Evolutionary conservation across 2,113 vertebrate genomes (phyloP).

Genomic region (Scolopax mira): DNA sequence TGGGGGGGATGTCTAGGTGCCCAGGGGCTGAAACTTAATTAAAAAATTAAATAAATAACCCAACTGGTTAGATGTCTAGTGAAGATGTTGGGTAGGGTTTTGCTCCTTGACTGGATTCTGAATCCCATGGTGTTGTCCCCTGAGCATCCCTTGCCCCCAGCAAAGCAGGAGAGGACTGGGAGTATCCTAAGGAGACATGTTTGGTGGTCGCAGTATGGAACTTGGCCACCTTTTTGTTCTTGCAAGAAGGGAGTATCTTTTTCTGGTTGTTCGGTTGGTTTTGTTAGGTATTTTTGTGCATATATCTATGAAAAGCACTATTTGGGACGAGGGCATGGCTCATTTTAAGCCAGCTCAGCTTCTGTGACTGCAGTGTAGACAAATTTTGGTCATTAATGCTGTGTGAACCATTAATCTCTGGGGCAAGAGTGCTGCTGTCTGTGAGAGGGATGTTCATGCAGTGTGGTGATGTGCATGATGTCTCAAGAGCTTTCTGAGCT

Average conservation of each 20-base stretch:
- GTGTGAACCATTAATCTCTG: not conserved
- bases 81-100: not conserved
- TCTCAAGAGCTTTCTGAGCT: not conserved
- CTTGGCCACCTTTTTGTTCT: not conserved
- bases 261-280: not conserved
- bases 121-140: not conserved
- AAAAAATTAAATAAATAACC: not conserved
- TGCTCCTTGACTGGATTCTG: accelerated
- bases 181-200: not conserved
- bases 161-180: not conserved
- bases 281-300: not conserved
- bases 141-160: not conserved
- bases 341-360: not conserved
- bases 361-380: not conserved
- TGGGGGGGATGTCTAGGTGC: not conserved
- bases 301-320: not conserved
- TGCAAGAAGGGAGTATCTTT: not conserved
- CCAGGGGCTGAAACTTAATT: not conserved
- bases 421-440: not conserved
- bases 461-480: accelerated
- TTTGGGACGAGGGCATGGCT: not conserved
- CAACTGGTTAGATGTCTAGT: accelerated
- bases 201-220: accelerated
- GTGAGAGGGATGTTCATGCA: not conserved
- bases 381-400: not conserved